These are phyloP conservation scores for Molossus alvarezi DNA, from an alignment of 2,797 vertebrate genomes.

Conservation along the genomic window DNA sequence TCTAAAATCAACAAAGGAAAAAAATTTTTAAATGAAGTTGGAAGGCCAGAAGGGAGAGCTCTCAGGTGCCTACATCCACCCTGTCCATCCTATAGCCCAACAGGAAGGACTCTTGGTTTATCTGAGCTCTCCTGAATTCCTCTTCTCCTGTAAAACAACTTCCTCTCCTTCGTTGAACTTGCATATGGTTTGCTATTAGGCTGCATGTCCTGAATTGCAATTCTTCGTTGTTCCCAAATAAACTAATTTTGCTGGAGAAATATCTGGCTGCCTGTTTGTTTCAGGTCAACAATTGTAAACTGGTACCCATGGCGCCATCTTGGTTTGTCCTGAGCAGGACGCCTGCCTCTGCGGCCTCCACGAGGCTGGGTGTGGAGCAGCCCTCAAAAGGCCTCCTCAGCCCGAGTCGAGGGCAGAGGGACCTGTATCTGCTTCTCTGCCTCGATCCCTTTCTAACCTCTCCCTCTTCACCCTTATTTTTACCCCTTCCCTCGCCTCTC, in stretches of 20 bases:
- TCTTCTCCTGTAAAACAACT: not conserved
- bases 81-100: not conserved
- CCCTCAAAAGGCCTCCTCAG: too few relatives aligned
- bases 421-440: not conserved
- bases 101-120: not conserved
- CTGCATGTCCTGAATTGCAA: not conserved
- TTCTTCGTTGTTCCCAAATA: not conserved
- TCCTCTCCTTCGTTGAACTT: not conserved
- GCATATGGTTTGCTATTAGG: not conserved
- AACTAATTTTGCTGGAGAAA: not conserved
- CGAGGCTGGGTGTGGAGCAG: not conserved
- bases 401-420: not conserved
- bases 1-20: too few relatives aligned
- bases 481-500: not conserved
- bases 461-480: accelerated
- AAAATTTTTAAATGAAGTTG: not conserved
- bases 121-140: not conserved
- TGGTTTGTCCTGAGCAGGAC: not conserved
- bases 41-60: not conserved
- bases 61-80: not conserved
- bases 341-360: not conserved
- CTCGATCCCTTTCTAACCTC: not conserved
- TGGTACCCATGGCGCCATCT: not conserved
- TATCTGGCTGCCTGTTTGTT: not conserved
- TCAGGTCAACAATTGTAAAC: not conserved